These are phyloP conservation scores for Chamaetylas fuelleborni DNA, from an alignment of 2,113 vertebrate genomes.

Conservation along the genomic window DNA sequence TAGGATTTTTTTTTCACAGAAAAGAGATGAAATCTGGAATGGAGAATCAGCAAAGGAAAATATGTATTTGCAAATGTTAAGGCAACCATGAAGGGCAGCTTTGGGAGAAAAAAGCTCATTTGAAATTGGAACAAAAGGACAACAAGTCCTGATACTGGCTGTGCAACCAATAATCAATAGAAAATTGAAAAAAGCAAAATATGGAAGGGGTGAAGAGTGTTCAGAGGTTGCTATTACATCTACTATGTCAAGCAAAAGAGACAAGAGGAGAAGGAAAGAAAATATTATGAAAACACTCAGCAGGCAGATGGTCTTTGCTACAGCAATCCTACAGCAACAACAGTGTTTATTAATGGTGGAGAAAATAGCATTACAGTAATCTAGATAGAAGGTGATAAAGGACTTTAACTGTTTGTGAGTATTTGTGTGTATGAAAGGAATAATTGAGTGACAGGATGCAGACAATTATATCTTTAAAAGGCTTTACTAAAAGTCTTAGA, in stretches of 20 bases:
- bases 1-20: neutral
- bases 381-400: neutral
- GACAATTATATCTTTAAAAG: neutral
- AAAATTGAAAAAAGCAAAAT: neutral
- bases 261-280: neutral
- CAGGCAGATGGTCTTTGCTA: neutral
- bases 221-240: neutral
- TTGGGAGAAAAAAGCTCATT: neutral
- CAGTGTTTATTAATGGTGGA: rapidly evolving
- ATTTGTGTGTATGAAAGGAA: neutral
- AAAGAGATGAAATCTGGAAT: neutral
- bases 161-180: neutral
- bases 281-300: neutral
- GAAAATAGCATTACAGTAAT: neutral
- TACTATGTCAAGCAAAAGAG: neutral
- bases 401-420: neutral
- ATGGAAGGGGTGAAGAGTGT: neutral
- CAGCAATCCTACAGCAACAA: neutral
- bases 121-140: neutral
- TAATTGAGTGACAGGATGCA: neutral
- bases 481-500: neutral
- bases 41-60: neutral
- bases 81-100: neutral
- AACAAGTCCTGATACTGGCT: neutral
- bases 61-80: neutral